Evolutionary conservation across 37 sponge, comb jelly and placozoan species (phyloP).

Genomic region (Chondrilla cf. caribensis): DNA sequence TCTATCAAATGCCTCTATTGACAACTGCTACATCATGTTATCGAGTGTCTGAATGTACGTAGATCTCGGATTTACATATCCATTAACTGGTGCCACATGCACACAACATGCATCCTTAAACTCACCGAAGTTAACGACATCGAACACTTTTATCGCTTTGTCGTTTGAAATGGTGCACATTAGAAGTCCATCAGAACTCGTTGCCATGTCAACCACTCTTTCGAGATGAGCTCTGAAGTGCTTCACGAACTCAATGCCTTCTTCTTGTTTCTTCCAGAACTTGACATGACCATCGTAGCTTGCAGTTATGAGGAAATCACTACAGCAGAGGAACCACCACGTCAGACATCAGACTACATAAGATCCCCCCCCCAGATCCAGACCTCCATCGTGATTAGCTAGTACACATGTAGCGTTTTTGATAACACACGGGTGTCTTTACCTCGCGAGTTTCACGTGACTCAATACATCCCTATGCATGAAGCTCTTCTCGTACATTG

Average conservation of each 20-base stretch:
- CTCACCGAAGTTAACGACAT: conserved; percentile 94
- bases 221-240: conserved; percentile 93
- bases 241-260: conserved; percentile 95
- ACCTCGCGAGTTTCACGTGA: conserved; percentile 72
- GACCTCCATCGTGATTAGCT: too few relatives aligned
- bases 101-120: too few relatives aligned
- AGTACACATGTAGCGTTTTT: too few relatives aligned
- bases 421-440: too few relatives aligned
- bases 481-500: conserved; percentile 92
- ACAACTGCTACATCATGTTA: too few relatives aligned
- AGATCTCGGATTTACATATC: too few relatives aligned
- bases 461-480: conserved; percentile 93
- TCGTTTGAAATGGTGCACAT: conserved; percentile 76
- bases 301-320: conserved; percentile 88
- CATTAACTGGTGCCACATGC: too few relatives aligned
- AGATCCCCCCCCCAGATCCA: too few relatives aligned
- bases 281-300: conserved; percentile 96
- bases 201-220: conserved; percentile 68
- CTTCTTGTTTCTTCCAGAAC: conserved; percentile 96
- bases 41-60: too few relatives aligned
- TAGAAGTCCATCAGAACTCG: conserved; percentile 77
- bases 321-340: conserved; percentile 38
- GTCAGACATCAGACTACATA: too few relatives aligned
- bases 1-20: too few relatives aligned
- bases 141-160: conserved; percentile 92